Percentiles rank a stretch among this genome's conserved stretches.
Conservation (phyloP, 1,140 invertebrate species). For the Lasaia peninsularis region DNA sequence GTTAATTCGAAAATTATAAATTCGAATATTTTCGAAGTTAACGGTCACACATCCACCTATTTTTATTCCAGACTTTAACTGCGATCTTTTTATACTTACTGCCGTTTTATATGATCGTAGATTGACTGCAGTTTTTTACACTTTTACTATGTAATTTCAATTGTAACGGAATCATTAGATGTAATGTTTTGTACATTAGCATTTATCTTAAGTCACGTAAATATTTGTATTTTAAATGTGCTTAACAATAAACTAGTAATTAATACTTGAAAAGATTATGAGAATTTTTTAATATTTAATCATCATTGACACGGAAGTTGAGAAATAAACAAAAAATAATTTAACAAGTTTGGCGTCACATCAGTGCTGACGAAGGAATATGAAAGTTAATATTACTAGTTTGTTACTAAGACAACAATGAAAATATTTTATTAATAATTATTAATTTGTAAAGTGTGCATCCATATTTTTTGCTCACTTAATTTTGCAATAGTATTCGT, state of each 20-base stretch:
- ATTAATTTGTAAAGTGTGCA: not conserved
- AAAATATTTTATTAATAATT: not conserved
- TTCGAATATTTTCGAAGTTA: not conserved
- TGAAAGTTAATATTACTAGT: not conserved
- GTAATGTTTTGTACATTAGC: constrained; percentile 7
- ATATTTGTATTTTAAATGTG: not conserved
- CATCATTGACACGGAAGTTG: not conserved
- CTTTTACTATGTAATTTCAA: not conserved
- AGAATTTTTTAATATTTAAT: not conserved
- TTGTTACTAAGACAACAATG: not conserved
- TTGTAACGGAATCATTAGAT: not conserved
- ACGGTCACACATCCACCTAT: constrained; percentile 1
- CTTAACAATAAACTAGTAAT: constrained; percentile 6
- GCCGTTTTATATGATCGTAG: constrained; percentile 1
- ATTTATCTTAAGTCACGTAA: not conserved
- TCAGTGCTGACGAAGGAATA: not conserved
- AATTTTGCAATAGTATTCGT: not conserved
- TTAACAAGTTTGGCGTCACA: not conserved
- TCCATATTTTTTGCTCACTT: not conserved
- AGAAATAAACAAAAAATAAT: no score
- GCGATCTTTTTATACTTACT: constrained; percentile 1
- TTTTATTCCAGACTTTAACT: not conserved
- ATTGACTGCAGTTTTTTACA: not conserved
- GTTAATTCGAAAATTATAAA: not conserved
- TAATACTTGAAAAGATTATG: not conserved